Evolutionary conservation across 2,797 vertebrate genomes (phyloP).

Genomic region (Craterocephalus amniculus): DNA sequence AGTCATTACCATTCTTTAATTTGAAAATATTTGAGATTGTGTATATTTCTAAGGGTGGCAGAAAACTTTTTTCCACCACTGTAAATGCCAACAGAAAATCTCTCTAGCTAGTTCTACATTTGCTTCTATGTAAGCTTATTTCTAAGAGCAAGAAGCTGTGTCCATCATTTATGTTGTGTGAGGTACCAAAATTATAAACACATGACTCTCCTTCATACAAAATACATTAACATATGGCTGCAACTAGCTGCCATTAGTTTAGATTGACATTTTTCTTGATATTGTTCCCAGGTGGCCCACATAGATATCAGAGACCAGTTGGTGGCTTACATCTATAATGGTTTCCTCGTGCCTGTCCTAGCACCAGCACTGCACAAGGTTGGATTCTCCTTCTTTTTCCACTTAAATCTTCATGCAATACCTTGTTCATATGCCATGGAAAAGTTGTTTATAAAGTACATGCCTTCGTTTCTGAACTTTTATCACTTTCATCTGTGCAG

Average conservation of each 20-base stretch:
- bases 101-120: background rate
- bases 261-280: slow-evolving; percentile 23
- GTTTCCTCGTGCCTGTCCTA: slow-evolving; percentile 95
- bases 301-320: slow-evolving; percentile 92
- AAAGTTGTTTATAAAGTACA: background rate
- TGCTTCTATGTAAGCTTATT: background rate
- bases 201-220: slow-evolving; percentile 8
- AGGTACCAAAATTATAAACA: background rate
- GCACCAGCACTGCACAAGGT: slow-evolving; percentile 99
- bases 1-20: too few relatives aligned
- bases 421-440: too few relatives aligned
- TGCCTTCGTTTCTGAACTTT: background rate
- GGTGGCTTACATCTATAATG: slow-evolving; percentile 95
- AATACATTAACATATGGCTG: slow-evolving; percentile 14
- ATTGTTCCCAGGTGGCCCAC: slow-evolving; percentile 89
- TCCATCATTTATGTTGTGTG: background rate
- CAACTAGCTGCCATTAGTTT: background rate
- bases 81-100: background rate
- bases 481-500: background rate
- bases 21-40: too few relatives aligned
- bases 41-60: too few relatives aligned
- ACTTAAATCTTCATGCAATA: background rate
- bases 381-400: slow-evolving; percentile 37
- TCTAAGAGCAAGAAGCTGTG: background rate
- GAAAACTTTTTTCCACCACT: too few relatives aligned